These are phyloP conservation scores for Wiebesia pumilae DNA, from an alignment of 1,140 invertebrate genomes.

Conservation along the genomic window DNA sequence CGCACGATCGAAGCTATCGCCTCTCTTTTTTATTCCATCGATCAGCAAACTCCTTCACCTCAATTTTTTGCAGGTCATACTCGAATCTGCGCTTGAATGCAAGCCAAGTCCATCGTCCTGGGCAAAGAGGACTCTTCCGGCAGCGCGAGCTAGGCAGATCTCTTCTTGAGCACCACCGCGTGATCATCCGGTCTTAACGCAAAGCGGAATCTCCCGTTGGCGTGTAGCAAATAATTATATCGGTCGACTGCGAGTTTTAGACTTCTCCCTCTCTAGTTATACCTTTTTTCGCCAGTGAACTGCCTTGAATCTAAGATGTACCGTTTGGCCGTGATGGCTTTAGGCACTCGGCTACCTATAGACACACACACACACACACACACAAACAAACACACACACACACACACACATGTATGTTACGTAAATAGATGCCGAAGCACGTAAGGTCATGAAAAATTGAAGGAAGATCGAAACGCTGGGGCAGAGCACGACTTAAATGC, in stretches of 20 bases:
- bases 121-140: slow-evolving; percentile 44
- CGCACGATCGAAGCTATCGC: slow-evolving; percentile 53
- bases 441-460: slow-evolving; percentile 26
- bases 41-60: neutral
- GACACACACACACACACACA: neutral
- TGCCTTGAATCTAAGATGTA: slow-evolving; percentile 38
- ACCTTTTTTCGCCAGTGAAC: neutral
- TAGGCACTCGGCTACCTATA: slow-evolving; percentile 13
- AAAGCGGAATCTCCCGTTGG: slow-evolving; percentile 57
- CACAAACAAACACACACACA: neutral
- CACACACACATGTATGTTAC: neutral
- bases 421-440: slow-evolving; percentile 15
- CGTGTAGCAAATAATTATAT: slow-evolving; percentile 64
- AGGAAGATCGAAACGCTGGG: slow-evolving; percentile 22
- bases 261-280: neutral
- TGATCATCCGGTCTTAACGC: slow-evolving; percentile 58
- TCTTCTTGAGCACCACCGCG: slow-evolving; percentile 18
- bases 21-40: neutral
- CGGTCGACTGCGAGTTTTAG: slow-evolving; percentile 26
- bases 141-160: slow-evolving; percentile 18
- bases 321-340: slow-evolving; percentile 55
- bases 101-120: neutral
- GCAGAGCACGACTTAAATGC: slow-evolving; percentile 35
- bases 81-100: neutral
- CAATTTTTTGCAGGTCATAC: neutral